Conservation (phyloP, 2,797 vertebrate species). For the Eulemur coronatus region DNA sequence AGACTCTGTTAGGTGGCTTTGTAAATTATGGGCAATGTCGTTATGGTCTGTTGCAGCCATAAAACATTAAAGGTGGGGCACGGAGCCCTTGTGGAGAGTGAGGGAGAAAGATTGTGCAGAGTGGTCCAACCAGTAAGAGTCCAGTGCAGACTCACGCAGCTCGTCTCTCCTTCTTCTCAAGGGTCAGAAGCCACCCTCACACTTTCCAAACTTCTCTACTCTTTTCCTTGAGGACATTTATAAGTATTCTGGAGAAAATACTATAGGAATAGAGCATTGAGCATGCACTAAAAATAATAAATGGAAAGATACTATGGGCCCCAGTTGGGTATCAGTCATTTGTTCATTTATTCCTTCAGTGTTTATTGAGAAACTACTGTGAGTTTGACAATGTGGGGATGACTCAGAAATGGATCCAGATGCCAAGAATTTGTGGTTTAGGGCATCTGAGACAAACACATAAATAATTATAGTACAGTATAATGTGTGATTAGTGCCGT, state of each 20-base stretch:
- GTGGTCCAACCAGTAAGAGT: not conserved
- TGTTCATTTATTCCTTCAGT: not conserved
- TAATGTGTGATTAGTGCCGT: not conserved
- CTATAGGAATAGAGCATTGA: not conserved
- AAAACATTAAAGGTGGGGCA: not conserved
- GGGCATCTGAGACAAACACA: not conserved
- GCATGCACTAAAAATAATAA: not conserved
- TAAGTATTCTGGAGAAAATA: not conserved
- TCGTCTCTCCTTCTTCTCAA: not conserved
- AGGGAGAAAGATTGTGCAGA: not conserved
- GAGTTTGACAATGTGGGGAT: not conserved
- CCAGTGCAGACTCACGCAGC: rapidly evolving
- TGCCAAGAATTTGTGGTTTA: not conserved
- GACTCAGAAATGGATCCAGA: not conserved
- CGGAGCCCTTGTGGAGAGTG: rapidly evolving
- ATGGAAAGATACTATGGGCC: not conserved
- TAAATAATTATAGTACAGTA: not conserved
- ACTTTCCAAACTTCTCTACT: not conserved
- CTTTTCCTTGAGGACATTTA: not conserved
- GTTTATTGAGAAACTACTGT: not conserved
- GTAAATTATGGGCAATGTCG: not conserved
- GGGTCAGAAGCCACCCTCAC: not conserved
- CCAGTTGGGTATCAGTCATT: not conserved
- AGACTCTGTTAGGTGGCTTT: not conserved
- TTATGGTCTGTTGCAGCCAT: not conserved